These are phyloP conservation scores for Anguilla obscura DNA, from an alignment of 2,797 vertebrate genomes.

Conservation along the genomic window DNA sequence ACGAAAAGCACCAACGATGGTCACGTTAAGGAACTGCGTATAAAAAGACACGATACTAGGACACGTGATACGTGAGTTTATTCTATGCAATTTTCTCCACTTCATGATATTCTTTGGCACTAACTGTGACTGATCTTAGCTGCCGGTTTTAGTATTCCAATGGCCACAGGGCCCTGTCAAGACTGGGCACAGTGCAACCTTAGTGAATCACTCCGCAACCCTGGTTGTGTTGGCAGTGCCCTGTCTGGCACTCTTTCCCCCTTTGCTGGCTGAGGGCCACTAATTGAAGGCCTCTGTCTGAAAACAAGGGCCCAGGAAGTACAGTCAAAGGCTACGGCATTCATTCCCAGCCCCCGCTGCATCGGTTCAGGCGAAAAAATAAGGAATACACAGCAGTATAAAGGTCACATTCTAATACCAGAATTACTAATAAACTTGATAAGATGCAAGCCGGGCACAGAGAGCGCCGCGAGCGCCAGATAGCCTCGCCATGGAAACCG, in stretches of 20 bases:
- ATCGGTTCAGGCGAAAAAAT: not conserved
- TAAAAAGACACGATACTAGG: not conserved
- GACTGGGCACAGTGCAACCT: constrained; percentile 15
- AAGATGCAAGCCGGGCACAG: not conserved
- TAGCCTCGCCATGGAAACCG: constrained; percentile 11
- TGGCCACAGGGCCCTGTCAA: not conserved
- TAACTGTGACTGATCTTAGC: not conserved
- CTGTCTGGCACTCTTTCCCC: not conserved
- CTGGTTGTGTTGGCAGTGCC: constrained; percentile 24
- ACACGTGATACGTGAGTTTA: not conserved
- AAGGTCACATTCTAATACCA: constrained; percentile 29
- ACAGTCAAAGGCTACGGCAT: constrained; percentile 30
- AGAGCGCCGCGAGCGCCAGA: not conserved
- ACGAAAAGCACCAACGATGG: not conserved
- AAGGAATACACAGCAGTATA: not conserved
- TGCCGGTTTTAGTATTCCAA: constrained; percentile 29
- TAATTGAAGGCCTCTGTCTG: constrained; percentile 16
- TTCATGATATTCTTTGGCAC: not conserved
- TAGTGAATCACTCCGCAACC: constrained; percentile 27
- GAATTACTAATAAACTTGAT: not conserved
- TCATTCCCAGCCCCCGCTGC: not conserved
- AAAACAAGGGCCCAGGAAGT: constrained; percentile 29
- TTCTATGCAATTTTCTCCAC: not conserved
- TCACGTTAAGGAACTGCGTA: not conserved
- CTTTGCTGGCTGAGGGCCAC: constrained; percentile 13